These are phyloP conservation scores for Dolichotis patagonum DNA, from an alignment of 2,113 vertebrate genomes.

Conservation along the genomic window DNA sequence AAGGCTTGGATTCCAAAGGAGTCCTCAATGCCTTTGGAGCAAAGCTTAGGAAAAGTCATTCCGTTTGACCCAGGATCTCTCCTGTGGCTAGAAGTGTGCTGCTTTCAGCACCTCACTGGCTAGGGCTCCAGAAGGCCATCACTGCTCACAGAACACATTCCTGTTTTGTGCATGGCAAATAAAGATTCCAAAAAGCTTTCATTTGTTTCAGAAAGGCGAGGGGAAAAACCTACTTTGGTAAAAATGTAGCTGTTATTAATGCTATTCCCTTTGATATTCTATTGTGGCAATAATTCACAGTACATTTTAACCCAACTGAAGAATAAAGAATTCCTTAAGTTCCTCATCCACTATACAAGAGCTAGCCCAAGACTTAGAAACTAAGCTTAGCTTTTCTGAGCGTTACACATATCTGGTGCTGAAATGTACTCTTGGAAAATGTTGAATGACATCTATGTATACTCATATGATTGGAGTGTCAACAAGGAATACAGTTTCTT, in stretches of 20 bases:
- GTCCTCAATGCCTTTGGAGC: not conserved
- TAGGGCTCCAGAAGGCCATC: not conserved
- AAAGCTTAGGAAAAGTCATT: not conserved
- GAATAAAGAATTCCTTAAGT: not conserved
- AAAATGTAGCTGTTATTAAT: not conserved
- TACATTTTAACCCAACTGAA: not conserved
- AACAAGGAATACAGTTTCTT: slow-evolving; percentile 47
- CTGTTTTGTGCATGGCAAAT: not conserved
- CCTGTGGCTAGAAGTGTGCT: not conserved
- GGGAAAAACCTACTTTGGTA: not conserved
- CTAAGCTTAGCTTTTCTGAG: not conserved
- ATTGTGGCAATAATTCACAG: not conserved
- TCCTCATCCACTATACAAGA: not conserved
- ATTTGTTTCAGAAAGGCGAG: not conserved
- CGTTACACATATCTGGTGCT: not conserved
- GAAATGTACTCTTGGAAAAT: slow-evolving; percentile 39
- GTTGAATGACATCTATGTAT: not conserved
- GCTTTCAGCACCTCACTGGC: not conserved
- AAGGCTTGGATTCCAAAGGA: not conserved
- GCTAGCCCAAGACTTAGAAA: not conserved
- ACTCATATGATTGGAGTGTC: not conserved
- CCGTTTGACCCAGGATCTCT: not conserved
- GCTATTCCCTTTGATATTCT: not conserved
- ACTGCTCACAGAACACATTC: not conserved
- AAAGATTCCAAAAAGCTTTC: not conserved